Percentiles rank a stretch among this genome's conserved stretches.
Conservation (phyloP, 1,140 invertebrate genomes). For the Drosophila carrolli region DNA sequence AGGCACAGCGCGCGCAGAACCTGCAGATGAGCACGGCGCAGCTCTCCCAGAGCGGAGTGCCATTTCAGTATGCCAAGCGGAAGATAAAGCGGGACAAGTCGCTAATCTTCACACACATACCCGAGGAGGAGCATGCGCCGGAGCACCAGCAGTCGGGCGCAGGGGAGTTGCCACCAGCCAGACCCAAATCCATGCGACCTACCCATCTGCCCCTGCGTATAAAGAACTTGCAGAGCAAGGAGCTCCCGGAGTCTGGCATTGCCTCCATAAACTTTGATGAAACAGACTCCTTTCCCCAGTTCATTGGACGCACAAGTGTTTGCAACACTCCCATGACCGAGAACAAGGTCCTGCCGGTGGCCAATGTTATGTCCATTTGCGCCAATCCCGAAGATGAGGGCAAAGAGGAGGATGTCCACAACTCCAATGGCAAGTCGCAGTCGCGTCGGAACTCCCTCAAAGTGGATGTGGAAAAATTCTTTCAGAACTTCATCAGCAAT, state of each 20-base stretch:
- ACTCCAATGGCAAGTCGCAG: conserved; percentile 62
- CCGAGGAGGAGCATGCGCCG: conserved; percentile 87
- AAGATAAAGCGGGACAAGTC: conserved; percentile 91
- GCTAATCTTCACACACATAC: conserved; percentile 90
- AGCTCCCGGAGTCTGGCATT: conserved; percentile 85
- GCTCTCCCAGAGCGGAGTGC: conserved; percentile 47
- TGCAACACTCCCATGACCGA: conserved; percentile 91
- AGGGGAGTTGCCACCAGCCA: conserved; percentile 42
- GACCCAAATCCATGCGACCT: conserved; percentile 84
- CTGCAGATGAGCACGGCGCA: conserved; percentile 67
- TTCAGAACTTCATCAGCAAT: conserved; percentile 79
- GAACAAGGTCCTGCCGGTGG: conserved; percentile 89
- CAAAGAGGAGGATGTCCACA: conserved; percentile 50
- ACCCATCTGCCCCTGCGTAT: conserved; percentile 86
- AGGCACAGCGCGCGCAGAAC: conserved; percentile 76
- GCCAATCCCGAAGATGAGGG: conserved; percentile 84
- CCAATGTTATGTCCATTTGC: conserved; percentile 89
- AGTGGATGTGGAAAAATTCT: conserved; percentile 81
- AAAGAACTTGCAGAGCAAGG: conserved; percentile 86
- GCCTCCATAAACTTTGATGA: conserved; percentile 84
- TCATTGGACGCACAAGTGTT: conserved; percentile 88
- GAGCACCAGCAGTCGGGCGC: conserved; percentile 6
- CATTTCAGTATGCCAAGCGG: conserved; percentile 76
- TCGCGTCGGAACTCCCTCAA: conserved; percentile 69
- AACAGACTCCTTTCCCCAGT: conserved; percentile 85